Percentiles rank a stretch among this genome's conserved stretches.
phyloP scores from a whole-genome alignment of 2,113 vertebrate species.

The Rhinoptilus africanus region DNA sequence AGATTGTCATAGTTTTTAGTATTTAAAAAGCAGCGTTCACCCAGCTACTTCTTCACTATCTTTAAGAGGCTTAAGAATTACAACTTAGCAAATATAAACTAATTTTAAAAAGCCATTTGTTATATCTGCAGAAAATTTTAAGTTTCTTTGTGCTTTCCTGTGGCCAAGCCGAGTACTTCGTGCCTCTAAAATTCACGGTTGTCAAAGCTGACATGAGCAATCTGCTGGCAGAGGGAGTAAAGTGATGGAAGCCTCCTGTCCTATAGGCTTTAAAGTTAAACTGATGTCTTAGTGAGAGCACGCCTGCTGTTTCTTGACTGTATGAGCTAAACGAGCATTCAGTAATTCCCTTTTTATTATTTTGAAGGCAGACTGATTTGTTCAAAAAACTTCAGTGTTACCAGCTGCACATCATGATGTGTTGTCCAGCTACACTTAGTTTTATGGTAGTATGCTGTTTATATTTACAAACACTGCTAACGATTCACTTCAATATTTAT shows the following conservation, averaged over 20 bases:
- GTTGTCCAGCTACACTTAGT: neutral
- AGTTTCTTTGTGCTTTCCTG: neutral
- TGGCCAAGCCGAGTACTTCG: neutral
- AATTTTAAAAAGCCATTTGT: neutral
- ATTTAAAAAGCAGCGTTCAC: neutral
- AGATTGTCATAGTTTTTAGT: neutral
- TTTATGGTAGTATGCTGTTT: neutral
- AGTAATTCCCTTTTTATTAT: neutral
- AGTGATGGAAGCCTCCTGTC: neutral
- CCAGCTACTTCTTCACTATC: neutral
- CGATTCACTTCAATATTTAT: neutral
- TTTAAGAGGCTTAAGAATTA: neutral
- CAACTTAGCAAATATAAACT: neutral
- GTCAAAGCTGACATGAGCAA: neutral
- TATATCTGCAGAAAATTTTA: neutral
- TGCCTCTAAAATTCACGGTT: neutral
- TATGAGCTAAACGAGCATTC: neutral
- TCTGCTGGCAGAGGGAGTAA: neutral
- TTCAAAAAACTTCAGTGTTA: neutral
- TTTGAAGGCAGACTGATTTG: neutral
- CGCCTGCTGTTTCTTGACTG: neutral
- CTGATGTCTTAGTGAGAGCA: neutral
- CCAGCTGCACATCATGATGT: neutral
- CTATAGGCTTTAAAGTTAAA: neutral
- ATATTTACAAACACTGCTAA: neutral